Evolutionary conservation across 2,113 vertebrate genomes (phyloP).

Genomic region (Anarhynchus alexandrinus): DNA sequence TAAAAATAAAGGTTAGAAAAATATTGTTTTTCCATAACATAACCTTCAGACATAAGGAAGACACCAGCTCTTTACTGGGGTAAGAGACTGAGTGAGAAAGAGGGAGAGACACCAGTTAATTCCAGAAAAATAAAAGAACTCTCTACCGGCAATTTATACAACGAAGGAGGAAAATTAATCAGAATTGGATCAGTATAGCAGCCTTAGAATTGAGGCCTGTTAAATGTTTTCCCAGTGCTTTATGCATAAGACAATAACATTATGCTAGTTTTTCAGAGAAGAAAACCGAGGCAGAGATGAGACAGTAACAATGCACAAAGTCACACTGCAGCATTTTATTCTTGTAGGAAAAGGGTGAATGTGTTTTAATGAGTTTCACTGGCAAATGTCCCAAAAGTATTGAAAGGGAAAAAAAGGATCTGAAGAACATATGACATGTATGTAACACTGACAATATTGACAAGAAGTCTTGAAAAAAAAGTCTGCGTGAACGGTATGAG

Average conservation of each 20-base stretch:
- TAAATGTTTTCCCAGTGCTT: background rate
- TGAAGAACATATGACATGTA: background rate
- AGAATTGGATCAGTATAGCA: background rate
- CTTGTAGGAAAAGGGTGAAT: background rate
- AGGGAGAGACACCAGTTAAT: background rate
- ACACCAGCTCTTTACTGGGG: background rate
- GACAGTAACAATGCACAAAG: background rate
- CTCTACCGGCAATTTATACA: background rate
- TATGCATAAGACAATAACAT: background rate
- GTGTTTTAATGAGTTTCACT: background rate
- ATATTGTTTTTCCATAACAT: background rate
- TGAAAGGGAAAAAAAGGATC: background rate
- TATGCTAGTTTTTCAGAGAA: background rate
- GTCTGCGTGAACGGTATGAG: accelerated
- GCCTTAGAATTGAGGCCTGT: background rate
- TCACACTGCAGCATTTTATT: background rate
- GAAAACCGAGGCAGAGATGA: background rate
- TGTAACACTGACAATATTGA: background rate
- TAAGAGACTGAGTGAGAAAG: background rate
- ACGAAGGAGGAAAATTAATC: background rate
- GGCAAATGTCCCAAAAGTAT: background rate
- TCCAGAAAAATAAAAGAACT: background rate
- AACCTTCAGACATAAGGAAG: background rate
- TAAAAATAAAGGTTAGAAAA: background rate
- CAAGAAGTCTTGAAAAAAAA: background rate